These are phyloP conservation scores for Boleophthalmus pectinirostris DNA, from an alignment of 2,113 vertebrate species.

Conservation along the genomic window DNA sequence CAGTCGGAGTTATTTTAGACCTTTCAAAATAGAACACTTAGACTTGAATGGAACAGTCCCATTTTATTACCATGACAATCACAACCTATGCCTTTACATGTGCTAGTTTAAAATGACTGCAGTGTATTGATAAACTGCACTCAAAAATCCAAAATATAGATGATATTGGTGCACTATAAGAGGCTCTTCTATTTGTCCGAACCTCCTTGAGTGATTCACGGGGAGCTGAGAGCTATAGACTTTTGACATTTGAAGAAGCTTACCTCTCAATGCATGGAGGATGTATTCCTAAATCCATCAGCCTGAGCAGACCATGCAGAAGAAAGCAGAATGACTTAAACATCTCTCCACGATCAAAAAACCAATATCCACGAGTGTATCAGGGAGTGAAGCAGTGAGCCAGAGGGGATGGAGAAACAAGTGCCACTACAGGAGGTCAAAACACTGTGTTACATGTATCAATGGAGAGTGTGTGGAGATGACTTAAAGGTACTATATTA, in stretches of 20 bases:
- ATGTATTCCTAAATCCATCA: slow-evolving; percentile 1
- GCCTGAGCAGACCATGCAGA: not conserved
- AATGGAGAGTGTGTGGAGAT: not conserved
- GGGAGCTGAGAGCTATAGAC: not conserved
- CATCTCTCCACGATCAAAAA: not conserved
- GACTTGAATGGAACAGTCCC: slow-evolving; percentile 8
- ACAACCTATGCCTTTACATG: not conserved
- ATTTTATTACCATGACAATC: not conserved
- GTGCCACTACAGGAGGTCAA: not conserved
- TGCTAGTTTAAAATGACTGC: not conserved
- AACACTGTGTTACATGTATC: not conserved
- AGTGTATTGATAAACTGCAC: not conserved
- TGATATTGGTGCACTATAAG: not conserved
- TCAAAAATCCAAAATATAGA: not conserved
- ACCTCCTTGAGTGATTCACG: not conserved
- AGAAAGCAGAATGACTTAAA: not conserved
- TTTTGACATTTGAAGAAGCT: not conserved
- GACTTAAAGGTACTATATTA: not conserved
- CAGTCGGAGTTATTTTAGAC: slow-evolving; percentile 38
- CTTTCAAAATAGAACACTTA: slow-evolving; percentile 31
- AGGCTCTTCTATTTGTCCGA: not conserved
- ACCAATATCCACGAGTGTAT: not conserved
- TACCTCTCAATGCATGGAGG: not conserved
- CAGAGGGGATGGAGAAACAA: slow-evolving; percentile 1
- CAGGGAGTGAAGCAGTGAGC: not conserved